These are phyloP conservation scores for Centropristis striata DNA, from an alignment of 2,113 vertebrate genomes.

Conservation along the genomic window DNA sequence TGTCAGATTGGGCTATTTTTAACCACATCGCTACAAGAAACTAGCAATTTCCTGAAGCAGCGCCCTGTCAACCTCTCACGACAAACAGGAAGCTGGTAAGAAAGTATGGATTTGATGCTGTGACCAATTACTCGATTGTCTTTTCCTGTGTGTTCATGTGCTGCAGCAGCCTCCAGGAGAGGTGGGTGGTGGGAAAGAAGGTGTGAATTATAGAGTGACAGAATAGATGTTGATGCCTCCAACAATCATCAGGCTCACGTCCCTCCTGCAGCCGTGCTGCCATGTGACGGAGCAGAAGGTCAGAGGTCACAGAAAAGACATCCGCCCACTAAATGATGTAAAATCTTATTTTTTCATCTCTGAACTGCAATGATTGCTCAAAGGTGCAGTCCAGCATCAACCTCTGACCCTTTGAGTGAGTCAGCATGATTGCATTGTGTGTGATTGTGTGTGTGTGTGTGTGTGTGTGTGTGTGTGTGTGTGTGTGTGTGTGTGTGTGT, in stretches of 20 bases:
- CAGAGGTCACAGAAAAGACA: conserved; percentile 31
- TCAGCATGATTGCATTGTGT: background rate
- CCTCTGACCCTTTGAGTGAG: conserved; percentile 23
- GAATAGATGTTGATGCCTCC: background rate
- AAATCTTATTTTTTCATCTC: conserved; percentile 38
- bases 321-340: conserved; percentile 14
- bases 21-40: conserved; percentile 5
- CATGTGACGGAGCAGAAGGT: conserved; percentile 13
- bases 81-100: background rate
- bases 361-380: conserved; percentile 19
- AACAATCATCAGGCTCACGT: background rate
- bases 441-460: conserved; percentile 10
- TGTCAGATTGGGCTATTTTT: conserved; percentile 49
- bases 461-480: conserved; percentile 1
- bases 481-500: background rate
- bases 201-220: conserved; percentile 5
- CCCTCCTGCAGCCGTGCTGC: background rate
- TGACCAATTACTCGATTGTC: background rate
- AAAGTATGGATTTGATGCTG: background rate
- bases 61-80: too few species aligned
- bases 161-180: background rate
- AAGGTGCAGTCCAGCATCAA: background rate
- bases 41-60: conserved; percentile 27
- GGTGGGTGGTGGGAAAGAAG: background rate
- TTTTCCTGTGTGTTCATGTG: background rate